phyloP scores from a whole-genome alignment of 2,797 vertebrate species.

The Dermochelys coriacea region DNA sequence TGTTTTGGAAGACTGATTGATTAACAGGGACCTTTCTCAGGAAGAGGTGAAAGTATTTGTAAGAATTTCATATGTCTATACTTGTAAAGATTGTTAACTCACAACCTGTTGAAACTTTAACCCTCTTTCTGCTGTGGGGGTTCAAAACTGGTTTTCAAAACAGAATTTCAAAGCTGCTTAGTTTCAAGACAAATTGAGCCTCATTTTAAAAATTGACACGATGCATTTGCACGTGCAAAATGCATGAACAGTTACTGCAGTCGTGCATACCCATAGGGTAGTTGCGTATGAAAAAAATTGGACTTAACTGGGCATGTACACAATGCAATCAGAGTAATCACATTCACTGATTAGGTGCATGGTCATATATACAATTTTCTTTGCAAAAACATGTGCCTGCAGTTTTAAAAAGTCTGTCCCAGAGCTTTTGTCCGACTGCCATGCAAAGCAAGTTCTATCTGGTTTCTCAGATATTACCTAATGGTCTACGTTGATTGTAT shows the following conservation, averaged over 20 bases:
- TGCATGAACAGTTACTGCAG: background rate
- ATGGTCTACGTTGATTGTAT: background rate
- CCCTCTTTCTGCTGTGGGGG: background rate
- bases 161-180: constrained; percentile 31
- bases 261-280: constrained; percentile 41
- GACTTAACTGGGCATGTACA: constrained; percentile 49
- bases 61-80: background rate
- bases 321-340: constrained; percentile 44
- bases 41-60: background rate
- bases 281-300: constrained; percentile 35
- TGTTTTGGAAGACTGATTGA: background rate
- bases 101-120: background rate
- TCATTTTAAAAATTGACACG: constrained; percentile 1
- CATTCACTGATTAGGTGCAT: constrained; percentile 36
- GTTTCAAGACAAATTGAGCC: background rate
- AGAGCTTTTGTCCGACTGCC: background rate
- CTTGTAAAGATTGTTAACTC: constrained; percentile 23
- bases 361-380: background rate
- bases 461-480: background rate
- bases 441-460: background rate
- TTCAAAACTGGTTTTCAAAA: constrained; percentile 30
- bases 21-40: background rate
- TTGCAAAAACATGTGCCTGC: constrained; percentile 49
- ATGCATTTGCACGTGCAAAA: background rate
- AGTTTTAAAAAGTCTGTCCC: constrained; percentile 38